Conservation (phyloP, 2,797 vertebrate species). For the Hozukius guyotensis region DNA sequence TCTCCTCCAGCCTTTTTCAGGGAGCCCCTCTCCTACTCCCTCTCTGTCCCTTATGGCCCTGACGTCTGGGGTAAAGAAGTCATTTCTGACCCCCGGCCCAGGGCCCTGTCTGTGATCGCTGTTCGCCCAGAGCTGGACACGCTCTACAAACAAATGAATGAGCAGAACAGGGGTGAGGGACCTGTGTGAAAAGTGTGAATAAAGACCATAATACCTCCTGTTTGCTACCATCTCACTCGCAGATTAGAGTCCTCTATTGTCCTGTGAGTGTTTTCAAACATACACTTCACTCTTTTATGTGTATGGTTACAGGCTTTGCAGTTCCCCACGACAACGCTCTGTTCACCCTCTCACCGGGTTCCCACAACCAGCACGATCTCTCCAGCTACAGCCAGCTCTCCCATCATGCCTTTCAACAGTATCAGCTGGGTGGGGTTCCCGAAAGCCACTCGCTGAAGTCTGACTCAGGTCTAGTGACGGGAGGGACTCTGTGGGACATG, state of each 20-base stretch:
- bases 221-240: neutral
- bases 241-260: neutral
- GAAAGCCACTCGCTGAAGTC: constrained; percentile 65
- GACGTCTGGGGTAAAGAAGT: constrained; percentile 70
- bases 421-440: constrained; percentile 68
- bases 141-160: constrained; percentile 91
- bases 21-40: constrained; percentile 75
- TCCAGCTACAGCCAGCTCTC: constrained; percentile 73
- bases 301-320: constrained; percentile 67
- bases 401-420: constrained; percentile 80
- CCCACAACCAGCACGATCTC: constrained; percentile 63
- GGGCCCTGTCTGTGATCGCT: constrained; percentile 82
- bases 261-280: neutral
- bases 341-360: constrained; percentile 64
- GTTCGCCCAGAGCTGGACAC: constrained; percentile 89
- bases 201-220: neutral
- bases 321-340: constrained; percentile 65
- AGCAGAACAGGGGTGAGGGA: constrained; percentile 78
- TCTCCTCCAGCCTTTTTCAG: constrained; percentile 83
- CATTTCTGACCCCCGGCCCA: constrained; percentile 71
- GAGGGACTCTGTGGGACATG: constrained; percentile 76
- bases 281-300: neutral
- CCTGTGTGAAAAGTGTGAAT: neutral
- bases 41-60: constrained; percentile 69
- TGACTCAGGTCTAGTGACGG: constrained; percentile 60